These are phyloP conservation scores for Arrhopalites spinosus DNA, from an alignment of 2,888 invertebrate species.

Conservation along the genomic window DNA sequence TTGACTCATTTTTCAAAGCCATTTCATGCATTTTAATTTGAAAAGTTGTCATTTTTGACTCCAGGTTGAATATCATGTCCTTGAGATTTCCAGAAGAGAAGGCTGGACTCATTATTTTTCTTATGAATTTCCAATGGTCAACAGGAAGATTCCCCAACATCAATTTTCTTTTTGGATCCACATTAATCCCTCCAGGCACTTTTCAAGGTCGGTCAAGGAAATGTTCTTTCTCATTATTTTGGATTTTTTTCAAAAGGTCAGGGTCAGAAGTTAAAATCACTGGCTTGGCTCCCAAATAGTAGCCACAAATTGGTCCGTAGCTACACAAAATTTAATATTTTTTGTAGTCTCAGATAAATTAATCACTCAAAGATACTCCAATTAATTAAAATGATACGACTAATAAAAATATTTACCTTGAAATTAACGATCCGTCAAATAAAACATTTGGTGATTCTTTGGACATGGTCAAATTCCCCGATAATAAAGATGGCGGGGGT, in stretches of 20 bases:
- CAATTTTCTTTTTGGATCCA: conserved; percentile 40
- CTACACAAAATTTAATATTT: conserved; percentile 18
- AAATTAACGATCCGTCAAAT: conserved; percentile 13
- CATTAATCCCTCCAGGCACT: conserved; percentile 52
- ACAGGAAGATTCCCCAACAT: conserved; percentile 48
- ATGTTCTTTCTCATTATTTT: background rate
- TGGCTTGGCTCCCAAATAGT: conserved; percentile 49
- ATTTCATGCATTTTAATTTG: conserved; percentile 9
- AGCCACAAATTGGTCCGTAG: conserved; percentile 41
- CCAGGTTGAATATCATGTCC: conserved; percentile 23
- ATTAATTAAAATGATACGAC: too few relatives aligned
- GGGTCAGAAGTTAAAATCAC: conserved; percentile 39
- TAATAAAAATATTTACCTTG: conserved; percentile 1
- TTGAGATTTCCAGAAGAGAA: conserved; percentile 36
- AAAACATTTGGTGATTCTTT: conserved; percentile 15
- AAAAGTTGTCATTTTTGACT: conserved; percentile 21
- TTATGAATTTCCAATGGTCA: conserved; percentile 36
- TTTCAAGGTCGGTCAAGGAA: conserved; percentile 43
- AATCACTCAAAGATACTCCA: background rate
- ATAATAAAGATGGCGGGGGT: conserved; percentile 10
- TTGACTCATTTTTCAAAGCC: too few relatives aligned
- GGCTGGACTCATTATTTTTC: conserved; percentile 37
- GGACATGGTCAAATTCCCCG: conserved; percentile 22
- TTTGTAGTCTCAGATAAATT: background rate
- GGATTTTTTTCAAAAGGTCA: conserved; percentile 37